phyloP scores from a whole-genome alignment of 2,888 invertebrate genomes.

The Steinernema scapterisci region DNA sequence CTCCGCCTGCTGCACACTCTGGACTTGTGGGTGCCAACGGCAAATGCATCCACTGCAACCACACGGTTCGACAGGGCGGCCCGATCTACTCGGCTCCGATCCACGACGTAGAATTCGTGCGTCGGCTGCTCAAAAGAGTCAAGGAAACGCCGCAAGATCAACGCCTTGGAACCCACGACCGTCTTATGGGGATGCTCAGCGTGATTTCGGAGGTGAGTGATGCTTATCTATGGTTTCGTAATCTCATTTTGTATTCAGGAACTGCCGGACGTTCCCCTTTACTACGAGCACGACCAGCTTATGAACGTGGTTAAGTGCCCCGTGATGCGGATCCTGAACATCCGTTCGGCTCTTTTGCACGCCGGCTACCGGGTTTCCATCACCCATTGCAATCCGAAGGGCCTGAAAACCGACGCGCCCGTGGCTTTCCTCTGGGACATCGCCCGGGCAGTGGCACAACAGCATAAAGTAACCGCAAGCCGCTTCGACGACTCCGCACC shows the following conservation, averaged over 20 bases:
- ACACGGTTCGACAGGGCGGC: conserved; percentile 78
- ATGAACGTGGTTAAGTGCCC: conserved; percentile 72
- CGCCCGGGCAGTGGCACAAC: conserved; percentile 75
- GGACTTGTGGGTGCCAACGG: conserved; percentile 43
- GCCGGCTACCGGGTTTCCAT: conserved; percentile 88
- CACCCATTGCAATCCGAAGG: conserved; percentile 85
- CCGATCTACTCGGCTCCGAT: conserved; percentile 91
- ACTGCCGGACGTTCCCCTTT: conserved; percentile 81
- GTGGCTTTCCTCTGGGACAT: conserved; percentile 86
- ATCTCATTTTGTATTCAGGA: conserved; percentile 73
- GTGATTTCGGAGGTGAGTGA: conserved; percentile 73
- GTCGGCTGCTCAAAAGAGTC: conserved; percentile 72
- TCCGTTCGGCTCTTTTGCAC: conserved; percentile 83
- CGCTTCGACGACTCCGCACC: conserved; percentile 41
- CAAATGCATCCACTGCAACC: conserved; percentile 57
- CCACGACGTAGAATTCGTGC: conserved; percentile 81
- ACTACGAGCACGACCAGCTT: conserved; percentile 82
- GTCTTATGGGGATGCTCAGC: conserved; percentile 81
- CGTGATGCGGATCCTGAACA: conserved; percentile 24
- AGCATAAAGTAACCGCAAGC: conserved; percentile 31
- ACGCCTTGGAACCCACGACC: conserved; percentile 76
- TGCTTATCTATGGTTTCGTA: not conserved
- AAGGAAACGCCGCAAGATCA: conserved; percentile 64
- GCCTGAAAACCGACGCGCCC: conserved; percentile 91
- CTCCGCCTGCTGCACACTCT: conserved; percentile 40